Evolutionary conservation across 2,888 invertebrate genomes (phyloP), one percentile per base, ranked within the genome.

Genomic region (Dolichopus griseipennis): DNA sequence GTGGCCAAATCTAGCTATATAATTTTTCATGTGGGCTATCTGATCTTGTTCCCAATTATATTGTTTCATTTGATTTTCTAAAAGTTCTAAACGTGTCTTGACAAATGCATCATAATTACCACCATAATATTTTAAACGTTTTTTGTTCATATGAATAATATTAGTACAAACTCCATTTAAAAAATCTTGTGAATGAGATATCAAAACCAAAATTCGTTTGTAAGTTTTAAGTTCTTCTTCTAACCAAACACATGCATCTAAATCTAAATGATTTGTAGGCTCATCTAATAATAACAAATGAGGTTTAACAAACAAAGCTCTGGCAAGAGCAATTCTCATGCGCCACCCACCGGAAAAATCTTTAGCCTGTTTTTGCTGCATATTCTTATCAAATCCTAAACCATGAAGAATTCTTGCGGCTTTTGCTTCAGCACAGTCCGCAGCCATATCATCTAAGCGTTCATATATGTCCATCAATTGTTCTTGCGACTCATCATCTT

Each of bases 41-140:
- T 99, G 98, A 82, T 97, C 96, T 81, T 99, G 99, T 82, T 99
- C 98, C 99, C 99, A 99, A 77, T 97, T 95, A 83, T 97, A 99
- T 78, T 95, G 95, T 81, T 99, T 99, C 88, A 92, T 93, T 83
- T 99, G 99, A 82, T 99, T 99, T 82, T 99, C 99, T 71, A 97
- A 84, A 75, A 97, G 83, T 79, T 99, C 99, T 85, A 91, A 85
- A 71, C 97, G 85, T 0, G 98, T 99, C 73, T 93, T 90, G 10
- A 95, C 88, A 78, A 98, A 99, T 1, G 94, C 91, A 81, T 99
- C 99, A 80, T 98, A 99, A 84, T 98, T 98, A 72, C 90, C 96
- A 33, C 95, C 93, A 82, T 93, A 99, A 83, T 95, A 95, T 79
- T 96, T 95, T 64, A 99, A 87, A 71, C 92, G 90, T 75, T 92